Evolutionary conservation across 2,113 vertebrate species (phyloP).

Genomic region (Isurus oxyrinchus): DNA sequence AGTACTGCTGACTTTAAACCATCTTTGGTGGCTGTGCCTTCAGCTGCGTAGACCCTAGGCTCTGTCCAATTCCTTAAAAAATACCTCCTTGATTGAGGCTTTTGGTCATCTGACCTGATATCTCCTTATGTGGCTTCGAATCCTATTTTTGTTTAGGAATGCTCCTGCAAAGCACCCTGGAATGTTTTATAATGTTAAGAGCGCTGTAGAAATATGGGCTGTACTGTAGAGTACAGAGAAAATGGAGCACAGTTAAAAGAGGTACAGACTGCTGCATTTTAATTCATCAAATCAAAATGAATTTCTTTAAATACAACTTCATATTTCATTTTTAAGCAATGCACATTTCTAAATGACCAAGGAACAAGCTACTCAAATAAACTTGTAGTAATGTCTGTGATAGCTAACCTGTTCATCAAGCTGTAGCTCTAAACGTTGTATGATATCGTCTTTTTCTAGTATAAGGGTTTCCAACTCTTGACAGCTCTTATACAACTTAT

Average conservation of each 20-base stretch:
- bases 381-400: not conserved
- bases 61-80: not conserved
- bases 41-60: not conserved
- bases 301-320: not conserved
- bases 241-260: not conserved
- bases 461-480: slow-evolving; percentile 77
- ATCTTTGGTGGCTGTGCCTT: not conserved
- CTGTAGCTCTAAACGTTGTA: slow-evolving; percentile 77
- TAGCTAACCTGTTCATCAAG: slow-evolving; percentile 85
- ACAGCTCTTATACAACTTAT: slow-evolving; percentile 73
- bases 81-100: too few relatives aligned
- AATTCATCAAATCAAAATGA: not conserved
- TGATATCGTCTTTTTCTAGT: slow-evolving; percentile 81
- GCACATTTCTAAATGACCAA: not conserved
- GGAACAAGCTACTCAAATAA: not conserved
- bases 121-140: not conserved
- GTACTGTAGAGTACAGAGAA: not conserved
- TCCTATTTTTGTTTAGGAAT: not conserved
- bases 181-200: not conserved
- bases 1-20: not conserved
- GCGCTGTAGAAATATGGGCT: not conserved
- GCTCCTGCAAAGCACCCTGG: not conserved
- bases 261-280: not conserved
- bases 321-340: not conserved
- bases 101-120: not conserved